phyloP scores from a whole-genome alignment of 2,113 vertebrate genomes.

The Calidris pugnax region DNA sequence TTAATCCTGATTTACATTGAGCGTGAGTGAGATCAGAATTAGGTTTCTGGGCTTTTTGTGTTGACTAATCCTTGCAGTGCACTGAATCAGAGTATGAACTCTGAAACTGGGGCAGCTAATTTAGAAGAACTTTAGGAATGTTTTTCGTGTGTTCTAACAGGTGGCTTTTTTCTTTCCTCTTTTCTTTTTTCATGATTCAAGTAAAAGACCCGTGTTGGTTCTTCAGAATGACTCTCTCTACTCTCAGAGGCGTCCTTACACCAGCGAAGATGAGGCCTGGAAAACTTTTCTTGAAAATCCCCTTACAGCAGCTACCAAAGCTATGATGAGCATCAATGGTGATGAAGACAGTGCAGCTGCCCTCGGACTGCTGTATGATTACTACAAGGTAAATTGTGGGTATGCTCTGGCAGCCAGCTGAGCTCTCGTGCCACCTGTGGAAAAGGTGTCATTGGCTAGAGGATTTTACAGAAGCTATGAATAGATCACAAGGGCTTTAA shows the following conservation, averaged over 20 bases:
- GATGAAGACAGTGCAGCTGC: constrained; percentile 97
- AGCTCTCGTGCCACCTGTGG: neutral
- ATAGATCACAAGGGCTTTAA: constrained; percentile 14
- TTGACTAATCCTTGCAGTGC: constrained; percentile 15
- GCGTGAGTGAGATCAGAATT: neutral
- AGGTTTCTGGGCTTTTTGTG: constrained; percentile 20
- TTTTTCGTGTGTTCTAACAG: neutral
- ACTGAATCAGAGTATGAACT: neutral
- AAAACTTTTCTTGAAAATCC: constrained; percentile 98
- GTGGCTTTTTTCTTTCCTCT: neutral
- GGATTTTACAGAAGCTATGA: constrained; percentile 27
- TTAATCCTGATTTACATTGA: neutral
- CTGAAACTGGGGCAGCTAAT: neutral
- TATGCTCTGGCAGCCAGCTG: neutral
- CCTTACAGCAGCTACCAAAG: constrained; percentile 96
- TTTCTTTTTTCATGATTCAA: constrained; percentile 51
- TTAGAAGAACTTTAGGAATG: neutral
- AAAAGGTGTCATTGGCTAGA: constrained; percentile 21
- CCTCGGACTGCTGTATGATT: constrained; percentile 94
- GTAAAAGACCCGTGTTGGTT: constrained; percentile 95
- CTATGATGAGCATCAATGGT: constrained; percentile 99
- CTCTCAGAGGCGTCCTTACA: constrained; percentile 89
- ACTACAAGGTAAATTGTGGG: constrained; percentile 87
- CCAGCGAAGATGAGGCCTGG: constrained; percentile 97
- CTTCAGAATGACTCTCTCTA: constrained; percentile 94